These are phyloP conservation scores for Neolamprologus modestus DNA, from an alignment of 2,113 vertebrate genomes.

Conservation along the genomic window DNA sequence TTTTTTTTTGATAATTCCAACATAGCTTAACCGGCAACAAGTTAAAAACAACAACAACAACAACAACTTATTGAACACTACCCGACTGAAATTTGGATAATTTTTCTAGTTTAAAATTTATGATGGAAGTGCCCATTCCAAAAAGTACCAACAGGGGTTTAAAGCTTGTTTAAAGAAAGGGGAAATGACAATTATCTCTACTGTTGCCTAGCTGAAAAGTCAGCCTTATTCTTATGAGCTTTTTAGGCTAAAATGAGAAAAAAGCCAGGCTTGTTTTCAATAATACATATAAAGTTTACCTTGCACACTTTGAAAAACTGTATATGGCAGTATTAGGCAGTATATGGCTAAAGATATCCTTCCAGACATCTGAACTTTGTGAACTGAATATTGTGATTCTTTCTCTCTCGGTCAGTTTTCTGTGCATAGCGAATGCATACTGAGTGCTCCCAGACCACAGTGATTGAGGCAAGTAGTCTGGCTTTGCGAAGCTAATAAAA, in stretches of 20 bases:
- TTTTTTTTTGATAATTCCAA: background rate
- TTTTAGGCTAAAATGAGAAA: background rate
- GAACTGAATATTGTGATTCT: background rate
- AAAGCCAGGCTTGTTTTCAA: background rate
- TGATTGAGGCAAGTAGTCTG: conserved; percentile 12
- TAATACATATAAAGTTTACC: background rate
- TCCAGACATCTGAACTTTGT: background rate
- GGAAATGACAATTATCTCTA: background rate
- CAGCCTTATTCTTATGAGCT: background rate
- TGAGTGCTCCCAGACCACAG: background rate
- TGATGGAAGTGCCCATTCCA: background rate
- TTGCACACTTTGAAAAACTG: background rate
- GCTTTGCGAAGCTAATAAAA: conserved; percentile 44
- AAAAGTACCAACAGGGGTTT: background rate
- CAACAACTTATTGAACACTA: background rate
- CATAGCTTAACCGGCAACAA: background rate
- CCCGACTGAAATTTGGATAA: background rate
- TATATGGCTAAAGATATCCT: background rate
- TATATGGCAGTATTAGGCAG: background rate
- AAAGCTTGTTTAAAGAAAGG: background rate
- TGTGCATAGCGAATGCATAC: background rate
- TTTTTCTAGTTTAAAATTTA: background rate
- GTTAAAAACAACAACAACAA: background rate
- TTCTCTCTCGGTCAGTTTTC: background rate
- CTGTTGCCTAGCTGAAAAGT: background rate